These are phyloP conservation scores for Bubalus kerabau DNA, from an alignment of 2,113 vertebrate genomes.

Conservation along the genomic window DNA sequence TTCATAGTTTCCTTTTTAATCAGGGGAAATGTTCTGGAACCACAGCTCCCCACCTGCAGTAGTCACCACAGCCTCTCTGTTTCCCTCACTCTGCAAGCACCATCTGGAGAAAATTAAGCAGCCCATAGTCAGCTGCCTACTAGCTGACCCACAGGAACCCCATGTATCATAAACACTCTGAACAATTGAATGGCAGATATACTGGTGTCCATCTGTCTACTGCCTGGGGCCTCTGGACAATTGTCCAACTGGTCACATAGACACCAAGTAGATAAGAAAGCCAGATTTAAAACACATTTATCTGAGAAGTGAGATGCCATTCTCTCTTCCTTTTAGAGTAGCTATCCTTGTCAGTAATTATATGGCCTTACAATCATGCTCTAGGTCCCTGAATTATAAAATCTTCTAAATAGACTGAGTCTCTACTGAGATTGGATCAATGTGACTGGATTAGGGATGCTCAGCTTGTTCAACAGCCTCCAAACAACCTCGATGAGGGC, in stretches of 20 bases:
- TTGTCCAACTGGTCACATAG: not conserved
- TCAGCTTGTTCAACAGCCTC: not conserved
- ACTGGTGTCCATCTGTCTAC: not conserved
- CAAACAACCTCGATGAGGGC: not conserved
- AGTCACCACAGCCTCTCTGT: not conserved
- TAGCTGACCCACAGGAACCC: not conserved
- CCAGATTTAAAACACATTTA: not conserved
- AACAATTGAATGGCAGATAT: not conserved
- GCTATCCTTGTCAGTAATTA: not conserved
- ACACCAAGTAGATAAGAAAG: not conserved
- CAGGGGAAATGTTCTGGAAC: not conserved
- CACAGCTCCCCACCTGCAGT: no score
- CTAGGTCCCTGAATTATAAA: not conserved
- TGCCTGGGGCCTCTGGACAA: not conserved
- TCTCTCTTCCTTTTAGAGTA: not conserved
- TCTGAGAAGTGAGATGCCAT: not conserved
- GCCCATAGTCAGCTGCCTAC: not conserved
- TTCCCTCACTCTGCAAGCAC: not conserved
- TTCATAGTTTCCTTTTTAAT: not conserved
- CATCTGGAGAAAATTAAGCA: not conserved
- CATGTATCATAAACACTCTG: not conserved
- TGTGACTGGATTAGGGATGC: not conserved
- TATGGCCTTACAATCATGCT: not conserved
- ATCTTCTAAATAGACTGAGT: not conserved
- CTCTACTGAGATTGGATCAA: not conserved